Evolutionary conservation across 2,113 vertebrate species (phyloP), one percentile per base, ranked within the genome.

Genomic region (Hippocampus zosterae): DNA sequence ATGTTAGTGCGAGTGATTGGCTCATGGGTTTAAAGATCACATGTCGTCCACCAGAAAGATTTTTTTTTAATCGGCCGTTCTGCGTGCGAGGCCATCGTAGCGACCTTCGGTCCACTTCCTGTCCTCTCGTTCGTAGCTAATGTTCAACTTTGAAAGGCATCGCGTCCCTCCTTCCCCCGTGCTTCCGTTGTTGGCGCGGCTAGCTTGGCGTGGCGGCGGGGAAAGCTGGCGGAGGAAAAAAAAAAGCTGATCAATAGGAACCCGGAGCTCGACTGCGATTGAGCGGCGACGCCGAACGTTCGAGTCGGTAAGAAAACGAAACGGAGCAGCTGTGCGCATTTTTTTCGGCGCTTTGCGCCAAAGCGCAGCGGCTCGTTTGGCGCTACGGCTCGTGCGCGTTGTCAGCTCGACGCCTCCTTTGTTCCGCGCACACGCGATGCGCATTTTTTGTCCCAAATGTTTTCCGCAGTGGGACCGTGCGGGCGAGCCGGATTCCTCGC

Each of bases 231-330:
- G 71, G 77, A 76, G 71, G 77, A 75, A 60, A 37, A 37, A 33
- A 73, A 69, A 53, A 57, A 84, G 82, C 79, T 72, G 87, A 89
- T 89, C 88, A 73, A 84, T 88, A 70, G 77, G 75, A 68, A 67
- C 50, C 12, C 83, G 78, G 77, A 74, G 74, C 84, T 46, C 79
- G 87, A 84, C 81, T 81, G 75, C 84, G 83, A 76, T 84, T 80
- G 78, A 83, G 86, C 83, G 71, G 79, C 72, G 70, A 69, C 73
- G 56, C 75, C 75, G 82, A 85, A 73, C 55, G 63, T 55, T 7
- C 66, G 71, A 65, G 64, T 67, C 77, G 88, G 87, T 89, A 80
- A 89, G 88, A 78, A 73, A 6, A 62, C 6, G 75, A 73, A 6
- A 62, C 6, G 75, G 46, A 62, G 27, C 55, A 67, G 18, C 18